Evolutionary conservation across 2,797 vertebrate genomes (phyloP), one percentile per base, ranked within the genome.

Genomic region (Megalops cyprinoides): DNA sequence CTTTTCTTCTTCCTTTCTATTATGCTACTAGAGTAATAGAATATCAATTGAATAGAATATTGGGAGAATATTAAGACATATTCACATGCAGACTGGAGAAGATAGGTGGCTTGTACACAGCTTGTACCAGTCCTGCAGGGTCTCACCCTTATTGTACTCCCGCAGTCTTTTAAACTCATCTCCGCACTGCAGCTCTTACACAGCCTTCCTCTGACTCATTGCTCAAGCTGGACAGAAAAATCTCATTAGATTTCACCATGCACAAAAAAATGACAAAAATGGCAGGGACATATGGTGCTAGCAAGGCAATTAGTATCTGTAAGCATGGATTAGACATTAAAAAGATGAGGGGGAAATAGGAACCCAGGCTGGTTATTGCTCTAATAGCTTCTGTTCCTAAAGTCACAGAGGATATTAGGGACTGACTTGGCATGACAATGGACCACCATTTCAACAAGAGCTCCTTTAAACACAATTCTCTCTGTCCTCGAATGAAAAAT

Each of bases 301-400:
- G 86, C 87, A 89, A 86, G 80, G 86, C 88, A 94, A 93, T 93
- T 93, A 93, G 89, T 91, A 90, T 92, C 84, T 90, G 87, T 92
- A 91, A 93, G 91, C 82, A 86, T 84, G 84, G 90, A 93, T 93
- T 90, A 93, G 88, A 91, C 89, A 86, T 89, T 85, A 82, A 87
- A 80, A 88, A 87, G 89, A 90, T 88, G 84, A 92, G 82, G 87
- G 81, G 84, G 85, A 84, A 56, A 82, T 74, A 81, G 85, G 85
- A 80, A 81, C 76, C 76, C 71, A 83, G 80, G 77, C 83, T 86
- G 78, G 86, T 91, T 90, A 86, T 83, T 58, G 80, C 86, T 82
- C 71, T 80, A 90, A 90, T 91, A 89, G 87, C 91, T 90, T 90
- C 89, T 90, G 89, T 89, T 92, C 86, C 87, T 89, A 84, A 91